Percentiles rank a stretch among this genome's conserved stretches.
phyloP scores from a whole-genome alignment of 2,113 vertebrate genomes.

The Seriola quinqueradiata region DNA sequence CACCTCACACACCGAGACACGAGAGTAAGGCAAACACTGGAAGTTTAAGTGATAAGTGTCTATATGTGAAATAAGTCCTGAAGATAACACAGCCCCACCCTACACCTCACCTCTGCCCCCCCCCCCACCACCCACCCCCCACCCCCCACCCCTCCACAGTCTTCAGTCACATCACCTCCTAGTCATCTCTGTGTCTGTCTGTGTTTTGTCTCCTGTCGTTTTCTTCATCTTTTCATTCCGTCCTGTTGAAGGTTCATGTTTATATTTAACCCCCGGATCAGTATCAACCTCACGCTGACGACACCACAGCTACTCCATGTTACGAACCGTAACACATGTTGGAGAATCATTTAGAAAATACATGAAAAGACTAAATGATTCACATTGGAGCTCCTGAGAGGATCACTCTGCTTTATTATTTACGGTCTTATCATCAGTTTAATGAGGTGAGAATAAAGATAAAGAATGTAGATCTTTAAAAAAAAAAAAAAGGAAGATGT shows the following conservation, averaged over 20 bases:
- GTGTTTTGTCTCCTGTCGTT: slow-evolving; percentile 64
- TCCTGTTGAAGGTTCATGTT: slow-evolving; percentile 33
- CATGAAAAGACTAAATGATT: no score
- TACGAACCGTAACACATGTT: no score
- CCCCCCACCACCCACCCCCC: slow-evolving; percentile 57
- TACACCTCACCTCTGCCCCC: slow-evolving; percentile 40
- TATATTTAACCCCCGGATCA: neutral
- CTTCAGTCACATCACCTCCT: slow-evolving; percentile 83
- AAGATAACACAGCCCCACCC: slow-evolving; percentile 61
- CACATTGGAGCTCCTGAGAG: no score
- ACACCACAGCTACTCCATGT: no score
- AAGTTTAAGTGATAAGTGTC: slow-evolving; percentile 92
- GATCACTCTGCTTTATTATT: no score
- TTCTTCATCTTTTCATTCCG: slow-evolving; percentile 37
- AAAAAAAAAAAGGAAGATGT: no score
- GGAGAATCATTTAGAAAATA: no score
- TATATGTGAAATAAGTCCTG: slow-evolving; percentile 91
- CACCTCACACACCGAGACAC: slow-evolving; percentile 71
- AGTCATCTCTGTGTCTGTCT: slow-evolving; percentile 82
- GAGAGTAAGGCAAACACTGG: slow-evolving; percentile 92
- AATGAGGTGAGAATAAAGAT: no score
- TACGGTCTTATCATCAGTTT: no score
- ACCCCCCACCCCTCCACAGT: slow-evolving; percentile 78
- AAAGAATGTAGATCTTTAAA: no score
- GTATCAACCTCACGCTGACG: no score